These are phyloP conservation scores for Myripristis murdjan DNA, from an alignment of 2,797 vertebrate genomes.

Conservation along the genomic window DNA sequence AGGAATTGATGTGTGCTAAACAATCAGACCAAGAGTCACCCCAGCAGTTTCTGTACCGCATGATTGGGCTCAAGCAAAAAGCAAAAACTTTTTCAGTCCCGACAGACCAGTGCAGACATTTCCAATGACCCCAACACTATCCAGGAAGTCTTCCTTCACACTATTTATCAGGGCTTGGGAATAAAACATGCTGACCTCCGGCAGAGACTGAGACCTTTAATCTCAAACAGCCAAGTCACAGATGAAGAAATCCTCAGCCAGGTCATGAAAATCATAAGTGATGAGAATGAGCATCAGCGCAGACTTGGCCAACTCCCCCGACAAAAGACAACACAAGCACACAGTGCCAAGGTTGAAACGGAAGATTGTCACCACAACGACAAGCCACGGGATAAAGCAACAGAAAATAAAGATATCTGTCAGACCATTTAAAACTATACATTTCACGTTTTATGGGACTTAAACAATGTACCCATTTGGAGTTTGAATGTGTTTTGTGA, in stretches of 20 bases:
- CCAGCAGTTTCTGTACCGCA: conserved; percentile 36
- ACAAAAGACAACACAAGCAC: conserved; percentile 14
- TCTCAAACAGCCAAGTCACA: not conserved
- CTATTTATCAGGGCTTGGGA: conserved; percentile 27
- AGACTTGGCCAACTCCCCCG: not conserved
- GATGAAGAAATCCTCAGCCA: conserved; percentile 19
- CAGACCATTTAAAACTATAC: too few species aligned
- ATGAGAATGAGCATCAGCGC: conserved; percentile 18
- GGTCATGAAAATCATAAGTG: conserved; percentile 24
- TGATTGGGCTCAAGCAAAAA: conserved; percentile 41
- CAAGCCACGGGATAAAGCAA: too few species aligned
- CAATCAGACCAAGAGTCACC: conserved; percentile 26
- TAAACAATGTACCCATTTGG: too few species aligned
- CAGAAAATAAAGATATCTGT: too few species aligned
- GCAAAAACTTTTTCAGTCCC: conserved; percentile 10
- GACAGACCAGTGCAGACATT: conserved; percentile 8
- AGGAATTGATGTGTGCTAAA: conserved; percentile 39
- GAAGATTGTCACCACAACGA: too few species aligned
- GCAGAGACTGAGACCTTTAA: conserved; percentile 11
- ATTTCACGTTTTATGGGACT: too few species aligned
- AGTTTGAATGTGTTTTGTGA: too few species aligned
- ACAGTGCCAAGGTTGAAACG: not conserved
- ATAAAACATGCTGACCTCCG: conserved; percentile 5
- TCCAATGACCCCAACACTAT: conserved; percentile 13
- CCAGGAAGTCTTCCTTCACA: conserved; percentile 27